Conservation (phyloP, 2,888 invertebrate species). For the Epirrhoe tristata region DNA sequence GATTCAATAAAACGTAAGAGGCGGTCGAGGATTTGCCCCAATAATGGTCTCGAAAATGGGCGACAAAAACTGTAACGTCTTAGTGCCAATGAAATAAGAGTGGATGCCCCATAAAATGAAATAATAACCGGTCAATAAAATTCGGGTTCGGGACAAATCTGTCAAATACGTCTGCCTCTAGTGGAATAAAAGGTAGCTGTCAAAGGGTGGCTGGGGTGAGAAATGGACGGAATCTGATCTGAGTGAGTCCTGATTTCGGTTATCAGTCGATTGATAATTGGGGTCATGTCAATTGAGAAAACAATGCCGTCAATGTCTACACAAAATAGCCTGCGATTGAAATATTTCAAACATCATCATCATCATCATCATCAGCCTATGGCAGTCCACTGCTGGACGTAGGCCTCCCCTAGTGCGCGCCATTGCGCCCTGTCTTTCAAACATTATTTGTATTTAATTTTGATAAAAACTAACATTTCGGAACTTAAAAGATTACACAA, state of each 20-base stretch:
- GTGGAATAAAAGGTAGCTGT: conserved; percentile 60
- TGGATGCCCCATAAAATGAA: conserved; percentile 82
- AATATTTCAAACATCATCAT: conserved; percentile 28
- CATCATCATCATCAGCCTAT: no score
- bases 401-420: no score
- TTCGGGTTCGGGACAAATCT: conserved; percentile 73
- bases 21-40: conserved; percentile 73
- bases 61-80: conserved; percentile 78
- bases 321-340: conserved; percentile 29
- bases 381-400: no score
- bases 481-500: not conserved
- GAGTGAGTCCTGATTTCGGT: conserved; percentile 67
- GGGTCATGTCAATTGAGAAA: conserved; percentile 69
- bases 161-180: conserved; percentile 73
- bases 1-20: conserved; percentile 74
- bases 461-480: not conserved
- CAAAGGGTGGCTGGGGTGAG: conserved; percentile 62
- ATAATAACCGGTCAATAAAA: conserved; percentile 84
- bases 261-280: conserved; percentile 80
- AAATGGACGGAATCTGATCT: conserved; percentile 81
- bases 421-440: no score
- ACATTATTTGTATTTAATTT: conserved; percentile 7
- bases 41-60: conserved; percentile 61
- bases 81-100: conserved; percentile 81
- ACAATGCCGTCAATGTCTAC: conserved; percentile 60